A percentile compares a stretch with the other conserved stretches of the same genome.
Conservation (phyloP, 2,113 vertebrate genomes). For the Panurus biarmicus region DNA sequence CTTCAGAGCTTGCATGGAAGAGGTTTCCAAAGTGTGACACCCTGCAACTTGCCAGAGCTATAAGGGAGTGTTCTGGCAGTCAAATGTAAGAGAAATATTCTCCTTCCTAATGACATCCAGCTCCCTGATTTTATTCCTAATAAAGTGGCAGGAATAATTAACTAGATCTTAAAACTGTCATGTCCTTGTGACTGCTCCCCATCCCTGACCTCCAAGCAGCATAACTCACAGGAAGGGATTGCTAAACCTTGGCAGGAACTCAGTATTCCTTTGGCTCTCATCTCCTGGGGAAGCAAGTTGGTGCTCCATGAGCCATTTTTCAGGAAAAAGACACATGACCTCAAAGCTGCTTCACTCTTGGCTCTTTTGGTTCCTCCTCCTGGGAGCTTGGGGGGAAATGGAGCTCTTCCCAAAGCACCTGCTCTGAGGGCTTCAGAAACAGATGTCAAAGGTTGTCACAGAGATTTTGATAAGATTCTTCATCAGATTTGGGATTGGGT, state of each 20-base stretch:
- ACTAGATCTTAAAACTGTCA: conserved; percentile 10
- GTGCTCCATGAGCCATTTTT: not conserved
- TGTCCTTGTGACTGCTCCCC: not conserved
- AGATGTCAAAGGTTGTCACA: not conserved
- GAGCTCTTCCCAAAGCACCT: not conserved
- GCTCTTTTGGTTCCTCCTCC: not conserved
- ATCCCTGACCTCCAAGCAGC: not conserved
- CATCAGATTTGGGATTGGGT: not conserved
- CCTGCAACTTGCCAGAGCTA: not conserved
- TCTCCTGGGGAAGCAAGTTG: too few species aligned
- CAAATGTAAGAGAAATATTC: not conserved
- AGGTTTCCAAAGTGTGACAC: not conserved
- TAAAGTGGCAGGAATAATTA: not conserved
- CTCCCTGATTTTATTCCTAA: not conserved
- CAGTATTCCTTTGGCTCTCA: not conserved
- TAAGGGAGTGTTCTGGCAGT: not conserved
- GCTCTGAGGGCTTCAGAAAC: not conserved
- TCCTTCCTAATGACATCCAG: not conserved
- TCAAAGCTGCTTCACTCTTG: not conserved
- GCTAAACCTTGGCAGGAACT: not conserved
- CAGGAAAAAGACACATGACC: not conserved
- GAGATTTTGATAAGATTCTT: not conserved
- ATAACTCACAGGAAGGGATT: not conserved
- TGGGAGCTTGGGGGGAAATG: accelerated
- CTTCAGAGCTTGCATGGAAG: not conserved